Evolutionary conservation across 1,140 invertebrate species (phyloP).

Genomic region (Neodiprion fabricii): DNA sequence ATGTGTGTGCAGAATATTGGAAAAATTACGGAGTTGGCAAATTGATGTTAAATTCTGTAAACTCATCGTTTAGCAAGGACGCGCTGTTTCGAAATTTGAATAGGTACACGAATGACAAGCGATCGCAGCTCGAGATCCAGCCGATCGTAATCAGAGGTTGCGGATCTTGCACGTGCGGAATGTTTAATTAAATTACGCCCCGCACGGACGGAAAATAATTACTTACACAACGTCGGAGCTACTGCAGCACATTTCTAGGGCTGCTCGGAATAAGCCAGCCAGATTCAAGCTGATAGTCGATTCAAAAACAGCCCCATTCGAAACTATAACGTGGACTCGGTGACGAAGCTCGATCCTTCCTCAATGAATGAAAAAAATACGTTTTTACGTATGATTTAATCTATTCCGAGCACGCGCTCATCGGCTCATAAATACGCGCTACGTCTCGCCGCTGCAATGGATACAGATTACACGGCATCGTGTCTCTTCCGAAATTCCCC

Average conservation of each 20-base stretch:
- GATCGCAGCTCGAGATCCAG: not conserved
- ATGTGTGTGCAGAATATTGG: too few species aligned
- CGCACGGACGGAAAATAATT: not conserved
- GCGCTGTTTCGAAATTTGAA: not conserved
- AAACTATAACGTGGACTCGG: too few species aligned
- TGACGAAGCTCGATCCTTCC: too few species aligned
- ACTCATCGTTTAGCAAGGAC: not conserved
- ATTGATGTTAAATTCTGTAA: not conserved
- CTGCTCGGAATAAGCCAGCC: not conserved
- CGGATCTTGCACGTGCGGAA: not conserved
- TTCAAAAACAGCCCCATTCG: not conserved
- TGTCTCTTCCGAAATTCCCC: not conserved
- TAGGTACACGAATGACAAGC: not conserved
- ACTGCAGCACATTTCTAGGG: slow-evolving; percentile 2
- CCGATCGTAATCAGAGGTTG: not conserved
- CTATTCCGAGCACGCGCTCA: not conserved
- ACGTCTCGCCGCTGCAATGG: not conserved
- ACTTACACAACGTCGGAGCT: not conserved
- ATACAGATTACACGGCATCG: not conserved
- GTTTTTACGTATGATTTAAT: not conserved
- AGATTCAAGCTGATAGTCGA: not conserved
- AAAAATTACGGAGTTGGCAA: not conserved
- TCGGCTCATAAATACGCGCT: not conserved
- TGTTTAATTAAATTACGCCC: not conserved
- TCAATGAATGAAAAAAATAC: not conserved